Conservation (phyloP, 2,888 invertebrate genomes). For the Pristionchus arcanus region DNA sequence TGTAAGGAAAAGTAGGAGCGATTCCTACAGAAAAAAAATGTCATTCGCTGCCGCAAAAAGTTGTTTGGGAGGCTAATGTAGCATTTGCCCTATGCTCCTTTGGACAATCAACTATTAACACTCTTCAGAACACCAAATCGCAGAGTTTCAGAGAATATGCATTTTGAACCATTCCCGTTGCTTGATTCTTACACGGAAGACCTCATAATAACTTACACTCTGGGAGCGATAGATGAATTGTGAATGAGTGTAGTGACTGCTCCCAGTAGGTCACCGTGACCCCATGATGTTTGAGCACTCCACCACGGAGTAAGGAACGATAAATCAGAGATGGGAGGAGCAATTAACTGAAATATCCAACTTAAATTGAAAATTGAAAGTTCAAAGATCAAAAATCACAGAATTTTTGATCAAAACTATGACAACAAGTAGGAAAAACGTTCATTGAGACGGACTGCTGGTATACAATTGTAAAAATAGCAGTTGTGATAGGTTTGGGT, state of each 20-base stretch:
- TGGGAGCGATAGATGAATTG: not conserved
- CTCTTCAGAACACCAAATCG: too few species aligned
- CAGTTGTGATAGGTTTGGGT: too few species aligned
- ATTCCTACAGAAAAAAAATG: not conserved
- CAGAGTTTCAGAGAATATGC: not conserved
- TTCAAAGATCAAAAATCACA: too few species aligned
- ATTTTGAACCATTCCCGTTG: not conserved
- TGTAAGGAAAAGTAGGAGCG: not conserved
- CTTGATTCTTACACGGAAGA: not conserved
- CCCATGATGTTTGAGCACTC: not conserved
- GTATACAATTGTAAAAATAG: too few species aligned
- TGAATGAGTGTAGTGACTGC: not conserved
- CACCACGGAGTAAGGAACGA: conserved; percentile 17
- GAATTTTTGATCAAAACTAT: too few species aligned
- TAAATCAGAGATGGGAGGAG: not conserved
- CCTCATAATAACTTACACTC: not conserved
- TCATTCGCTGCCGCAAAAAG: too few species aligned
- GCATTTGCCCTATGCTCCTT: too few species aligned
- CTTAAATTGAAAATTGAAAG: too few species aligned
- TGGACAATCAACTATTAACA: too few species aligned
- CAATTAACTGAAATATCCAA: not conserved
- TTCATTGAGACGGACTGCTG: too few species aligned
- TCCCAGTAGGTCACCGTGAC: not conserved
- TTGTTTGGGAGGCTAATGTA: too few species aligned
- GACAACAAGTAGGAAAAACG: too few species aligned